Percentiles rank a stretch among this genome's conserved stretches.
phyloP scores from a whole-genome alignment of 2,113 vertebrate species.

The Charadrius vociferus region DNA sequence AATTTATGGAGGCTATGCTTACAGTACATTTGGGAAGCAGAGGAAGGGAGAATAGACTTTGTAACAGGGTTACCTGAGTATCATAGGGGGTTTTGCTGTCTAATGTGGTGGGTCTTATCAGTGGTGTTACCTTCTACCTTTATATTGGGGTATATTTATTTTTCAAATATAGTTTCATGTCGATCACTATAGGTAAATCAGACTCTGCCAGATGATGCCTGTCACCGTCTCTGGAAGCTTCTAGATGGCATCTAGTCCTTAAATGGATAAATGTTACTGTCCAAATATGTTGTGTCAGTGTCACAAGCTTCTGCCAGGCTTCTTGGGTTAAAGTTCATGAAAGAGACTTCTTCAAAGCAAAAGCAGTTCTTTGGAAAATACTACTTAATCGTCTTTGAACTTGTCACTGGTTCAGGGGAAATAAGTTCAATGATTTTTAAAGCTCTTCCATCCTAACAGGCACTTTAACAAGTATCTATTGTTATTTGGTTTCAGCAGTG shows the following conservation, averaged over 20 bases:
- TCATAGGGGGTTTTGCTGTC: neutral
- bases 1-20: neutral
- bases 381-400: neutral
- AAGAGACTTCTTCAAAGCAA: neutral
- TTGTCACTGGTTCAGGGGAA: neutral
- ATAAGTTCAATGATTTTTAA: neutral
- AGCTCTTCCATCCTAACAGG: neutral
- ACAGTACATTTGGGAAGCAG: neutral
- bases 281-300: neutral
- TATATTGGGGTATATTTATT: neutral
- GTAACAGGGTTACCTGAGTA: neutral
- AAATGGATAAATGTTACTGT: neutral
- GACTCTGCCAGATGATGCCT: neutral
- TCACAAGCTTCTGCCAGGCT: neutral
- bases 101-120: neutral
- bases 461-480: neutral
- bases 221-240: neutral
- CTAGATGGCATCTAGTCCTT: neutral
- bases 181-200: rapidly evolving
- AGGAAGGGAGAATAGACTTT: neutral
- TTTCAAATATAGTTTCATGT: neutral
- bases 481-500: neutral
- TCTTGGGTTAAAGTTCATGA: neutral
- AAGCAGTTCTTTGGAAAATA: neutral
- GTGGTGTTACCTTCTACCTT: neutral